A percentile compares a stretch with the other conserved stretches of the same genome.
Evolutionary conservation across 1,140 invertebrate species (phyloP).

Genomic region (Cherax destructor): DNA sequence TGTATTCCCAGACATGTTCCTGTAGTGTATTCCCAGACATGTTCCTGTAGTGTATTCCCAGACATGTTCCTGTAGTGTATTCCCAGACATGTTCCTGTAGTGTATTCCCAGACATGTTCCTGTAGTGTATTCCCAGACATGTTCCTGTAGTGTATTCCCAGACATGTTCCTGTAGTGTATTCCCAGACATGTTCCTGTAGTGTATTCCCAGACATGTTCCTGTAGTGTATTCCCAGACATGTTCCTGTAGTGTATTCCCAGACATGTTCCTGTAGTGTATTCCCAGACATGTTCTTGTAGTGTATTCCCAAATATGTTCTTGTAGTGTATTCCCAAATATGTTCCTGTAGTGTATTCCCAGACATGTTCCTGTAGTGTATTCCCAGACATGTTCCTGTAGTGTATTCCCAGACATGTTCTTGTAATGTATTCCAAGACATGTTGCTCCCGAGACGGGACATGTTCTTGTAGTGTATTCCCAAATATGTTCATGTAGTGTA

Average conservation of each 20-base stretch:
- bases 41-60: not conserved
- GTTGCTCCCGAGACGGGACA: not conserved
- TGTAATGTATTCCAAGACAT: slow-evolving; percentile 5
- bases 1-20: too few relatives aligned
- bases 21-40: not conserved
- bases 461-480: not conserved
- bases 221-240: not conserved
- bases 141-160: not conserved
- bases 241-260: not conserved
- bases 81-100: not conserved
- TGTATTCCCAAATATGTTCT: too few relatives aligned
- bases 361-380: not conserved
- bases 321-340: not conserved
- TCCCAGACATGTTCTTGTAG: slow-evolving; percentile 4
- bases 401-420: too few relatives aligned
- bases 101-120: too few relatives aligned
- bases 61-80: not conserved
- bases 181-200: not conserved
- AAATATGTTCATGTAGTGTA: not conserved
- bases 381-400: not conserved
- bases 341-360: not conserved
- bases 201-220: too few relatives aligned
- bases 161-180: not conserved
- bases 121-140: not conserved
- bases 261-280: not conserved